Conservation (phyloP, 2,888 invertebrate species). For the Camptogramma bilineatum region DNA sequence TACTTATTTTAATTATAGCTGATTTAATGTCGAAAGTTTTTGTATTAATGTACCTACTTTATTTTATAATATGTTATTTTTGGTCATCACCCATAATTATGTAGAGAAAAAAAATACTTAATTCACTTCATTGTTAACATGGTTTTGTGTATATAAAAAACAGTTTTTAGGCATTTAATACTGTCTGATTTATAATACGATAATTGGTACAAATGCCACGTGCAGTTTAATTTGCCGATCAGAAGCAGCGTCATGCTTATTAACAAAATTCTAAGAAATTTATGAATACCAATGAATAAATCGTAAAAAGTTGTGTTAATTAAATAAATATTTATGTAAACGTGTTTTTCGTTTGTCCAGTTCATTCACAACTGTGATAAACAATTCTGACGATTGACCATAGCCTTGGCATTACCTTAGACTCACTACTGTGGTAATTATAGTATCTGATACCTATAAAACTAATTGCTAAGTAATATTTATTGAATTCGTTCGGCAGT, state of each 20-base stretch:
- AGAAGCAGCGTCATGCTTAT: too few species aligned
- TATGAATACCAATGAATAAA: not conserved
- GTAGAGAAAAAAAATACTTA: too few species aligned
- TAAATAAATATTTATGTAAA: not conserved
- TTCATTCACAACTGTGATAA: constrained; percentile 7
- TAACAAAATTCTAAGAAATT: too few species aligned
- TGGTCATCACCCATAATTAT: too few species aligned
- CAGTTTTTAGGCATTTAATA: too few species aligned
- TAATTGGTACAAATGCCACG: too few species aligned
- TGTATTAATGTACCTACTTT: not conserved
- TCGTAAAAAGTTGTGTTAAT: not conserved
- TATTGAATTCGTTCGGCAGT: constrained; percentile 9
- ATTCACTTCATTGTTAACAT: too few species aligned
- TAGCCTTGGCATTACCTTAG: constrained; percentile 15
- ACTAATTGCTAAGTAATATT: constrained; percentile 12
- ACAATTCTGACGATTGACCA: not conserved
- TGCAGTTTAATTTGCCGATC: too few species aligned
- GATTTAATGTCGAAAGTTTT: not conserved
- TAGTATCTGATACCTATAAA: constrained; percentile 8
- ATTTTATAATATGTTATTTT: too few species aligned
- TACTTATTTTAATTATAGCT: constrained; percentile 1
- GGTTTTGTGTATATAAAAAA: too few species aligned
- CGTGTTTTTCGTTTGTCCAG: constrained; percentile 9
- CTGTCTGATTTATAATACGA: too few species aligned
- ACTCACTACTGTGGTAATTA: constrained; percentile 4